Conservation (phyloP, 1,140 invertebrate genomes). For the Hetaerina americana region DNA sequence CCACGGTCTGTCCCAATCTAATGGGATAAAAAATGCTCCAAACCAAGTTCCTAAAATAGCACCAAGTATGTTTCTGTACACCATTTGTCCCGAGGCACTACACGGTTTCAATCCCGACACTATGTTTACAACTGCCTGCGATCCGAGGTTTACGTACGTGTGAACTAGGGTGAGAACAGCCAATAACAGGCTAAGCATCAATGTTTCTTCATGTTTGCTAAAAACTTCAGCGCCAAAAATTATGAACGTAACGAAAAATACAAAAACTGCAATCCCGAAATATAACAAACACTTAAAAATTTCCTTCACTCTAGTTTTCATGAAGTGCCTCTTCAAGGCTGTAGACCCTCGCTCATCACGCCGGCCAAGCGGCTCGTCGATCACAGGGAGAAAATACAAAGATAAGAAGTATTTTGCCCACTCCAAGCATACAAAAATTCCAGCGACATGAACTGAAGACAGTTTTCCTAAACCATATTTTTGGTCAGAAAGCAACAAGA, state of each 20-base stretch:
- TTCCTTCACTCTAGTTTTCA: slow-evolving; percentile 21
- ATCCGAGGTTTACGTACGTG: slow-evolving; percentile 42
- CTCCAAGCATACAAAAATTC: neutral
- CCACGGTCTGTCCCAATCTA: slow-evolving; percentile 89
- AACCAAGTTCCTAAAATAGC: slow-evolving; percentile 72
- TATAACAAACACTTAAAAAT: slow-evolving; percentile 26
- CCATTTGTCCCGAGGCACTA: slow-evolving; percentile 32
- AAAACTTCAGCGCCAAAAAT: slow-evolving; percentile 62
- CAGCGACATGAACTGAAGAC: neutral
- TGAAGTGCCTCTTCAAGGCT: slow-evolving; percentile 17
- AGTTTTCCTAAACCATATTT: neutral
- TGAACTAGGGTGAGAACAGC: slow-evolving; percentile 52
- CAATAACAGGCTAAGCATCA: slow-evolving; percentile 51
- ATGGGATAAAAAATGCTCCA: slow-evolving; percentile 71
- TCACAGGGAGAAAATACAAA: neutral
- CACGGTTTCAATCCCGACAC: slow-evolving; percentile 34
- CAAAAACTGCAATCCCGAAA: slow-evolving; percentile 22
- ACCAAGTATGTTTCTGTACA: slow-evolving; percentile 33
- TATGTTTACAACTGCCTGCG: slow-evolving; percentile 38
- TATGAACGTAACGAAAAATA: slow-evolving; percentile 47
- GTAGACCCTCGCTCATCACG: neutral
- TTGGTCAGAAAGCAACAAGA: neutral
- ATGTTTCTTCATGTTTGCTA: slow-evolving; percentile 50
- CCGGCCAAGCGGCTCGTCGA: neutral
- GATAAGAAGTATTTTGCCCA: neutral